Percentiles rank a stretch among this genome's conserved stretches.
Conservation (phyloP, 2,797 vertebrate species). For the Megalops cyprinoides region DNA sequence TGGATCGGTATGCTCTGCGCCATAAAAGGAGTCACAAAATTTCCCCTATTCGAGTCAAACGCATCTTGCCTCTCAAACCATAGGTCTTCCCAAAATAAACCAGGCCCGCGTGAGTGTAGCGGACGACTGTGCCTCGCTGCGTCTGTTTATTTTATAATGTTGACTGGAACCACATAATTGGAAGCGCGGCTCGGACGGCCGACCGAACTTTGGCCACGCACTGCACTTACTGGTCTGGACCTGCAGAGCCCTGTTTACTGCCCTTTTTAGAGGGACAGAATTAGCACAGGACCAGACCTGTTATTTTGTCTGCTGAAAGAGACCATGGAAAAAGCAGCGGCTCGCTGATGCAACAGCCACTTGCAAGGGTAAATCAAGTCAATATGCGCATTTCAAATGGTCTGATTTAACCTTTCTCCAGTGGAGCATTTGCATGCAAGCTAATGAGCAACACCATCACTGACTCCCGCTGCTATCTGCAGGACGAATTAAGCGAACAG, state of each 20-base stretch:
- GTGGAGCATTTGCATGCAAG: neutral
- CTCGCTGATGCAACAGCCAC: neutral
- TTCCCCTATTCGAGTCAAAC: neutral
- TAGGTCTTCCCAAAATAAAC: neutral
- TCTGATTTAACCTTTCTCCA: neutral
- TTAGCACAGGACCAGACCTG: neutral
- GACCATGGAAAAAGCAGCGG: neutral
- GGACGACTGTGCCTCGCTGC: neutral
- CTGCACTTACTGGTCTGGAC: neutral
- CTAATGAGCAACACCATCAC: neutral
- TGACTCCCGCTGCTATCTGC: neutral
- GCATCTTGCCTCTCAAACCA: neutral
- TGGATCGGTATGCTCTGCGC: too few relatives aligned
- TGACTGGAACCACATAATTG: slow-evolving; percentile 19
- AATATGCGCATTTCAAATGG: neutral
- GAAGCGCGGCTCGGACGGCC: neutral
- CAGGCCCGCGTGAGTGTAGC: neutral
- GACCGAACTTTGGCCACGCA: neutral
- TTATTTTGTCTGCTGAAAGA: neutral
- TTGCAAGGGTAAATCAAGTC: neutral
- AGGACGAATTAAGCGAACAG: neutral
- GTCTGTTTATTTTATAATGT: neutral
- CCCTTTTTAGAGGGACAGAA: neutral
- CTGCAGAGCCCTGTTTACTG: neutral
- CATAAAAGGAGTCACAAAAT: neutral